phyloP scores from a whole-genome alignment of 2,888 invertebrate species.

The Minunthozetes semirufus region DNA sequence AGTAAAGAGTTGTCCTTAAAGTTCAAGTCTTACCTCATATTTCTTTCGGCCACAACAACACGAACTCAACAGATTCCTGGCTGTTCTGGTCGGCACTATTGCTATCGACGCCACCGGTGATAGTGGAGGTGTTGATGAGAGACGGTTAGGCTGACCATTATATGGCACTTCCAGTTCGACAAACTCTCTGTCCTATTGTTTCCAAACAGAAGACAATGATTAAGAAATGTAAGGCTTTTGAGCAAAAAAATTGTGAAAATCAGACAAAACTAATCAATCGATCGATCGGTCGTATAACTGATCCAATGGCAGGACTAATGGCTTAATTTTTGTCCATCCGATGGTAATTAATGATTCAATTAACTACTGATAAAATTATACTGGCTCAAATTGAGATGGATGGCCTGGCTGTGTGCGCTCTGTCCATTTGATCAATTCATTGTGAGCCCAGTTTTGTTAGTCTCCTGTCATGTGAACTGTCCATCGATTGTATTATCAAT shows the following conservation, averaged over 20 bases:
- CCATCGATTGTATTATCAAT: not conserved
- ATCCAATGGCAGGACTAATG: too few relatives aligned
- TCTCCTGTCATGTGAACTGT: not conserved
- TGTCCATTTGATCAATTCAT: too few relatives aligned
- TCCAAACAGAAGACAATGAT: not conserved
- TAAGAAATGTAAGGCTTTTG: not conserved
- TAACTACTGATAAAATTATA: too few relatives aligned
- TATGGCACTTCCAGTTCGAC: slow-evolving; percentile 90
- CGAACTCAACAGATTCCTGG: slow-evolving; percentile 44
- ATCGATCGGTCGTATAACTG: too few relatives aligned
- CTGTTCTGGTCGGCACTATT: slow-evolving; percentile 33
- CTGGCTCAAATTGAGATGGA: not conserved
- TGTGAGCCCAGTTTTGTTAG: not conserved
- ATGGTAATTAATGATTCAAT: too few relatives aligned
- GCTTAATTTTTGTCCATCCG: too few relatives aligned
- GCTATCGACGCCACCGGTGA: slow-evolving; percentile 48
- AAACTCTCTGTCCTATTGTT: slow-evolving; percentile 81
- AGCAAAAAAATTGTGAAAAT: not conserved
- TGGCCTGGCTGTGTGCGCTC: not conserved
- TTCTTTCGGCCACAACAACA: slow-evolving; percentile 42
- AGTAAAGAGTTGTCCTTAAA: not conserved
- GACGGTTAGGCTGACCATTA: slow-evolving; percentile 86
- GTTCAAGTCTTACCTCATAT: slow-evolving; percentile 29
- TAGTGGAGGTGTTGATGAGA: slow-evolving; percentile 51
- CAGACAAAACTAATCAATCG: too few relatives aligned